Evolutionary conservation across 1,140 invertebrate species (phyloP), one percentile per base, ranked within the genome.

Genomic region (Zaprionus ornatus): DNA sequence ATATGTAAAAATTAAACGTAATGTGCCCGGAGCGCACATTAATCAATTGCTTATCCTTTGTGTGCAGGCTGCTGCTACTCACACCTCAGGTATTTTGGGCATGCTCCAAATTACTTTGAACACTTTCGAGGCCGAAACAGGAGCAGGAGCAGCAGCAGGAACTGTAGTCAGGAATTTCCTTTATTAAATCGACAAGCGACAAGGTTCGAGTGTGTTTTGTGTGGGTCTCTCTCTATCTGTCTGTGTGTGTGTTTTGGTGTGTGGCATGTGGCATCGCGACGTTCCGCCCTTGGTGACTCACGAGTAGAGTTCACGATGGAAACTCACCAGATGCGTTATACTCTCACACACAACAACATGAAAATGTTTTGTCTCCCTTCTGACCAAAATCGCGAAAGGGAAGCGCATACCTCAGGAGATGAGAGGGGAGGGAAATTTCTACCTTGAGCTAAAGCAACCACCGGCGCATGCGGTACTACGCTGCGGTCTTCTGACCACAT

Each of bases 41-140:
- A 90, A 90, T 90, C 85, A 90, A 90, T 90, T 90, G 86, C 85
- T 75, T 88, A 90, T 82, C 81, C 83, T 75, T 71, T 63, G 72
- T 70, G 19, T 54, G 45, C n/a, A 40, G 56, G 37, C 23, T 50
- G 23, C 35, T 21, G 40, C 64, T 32, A 48, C 68, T 27, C 59
- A 40, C 60, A 74, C 69, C 74, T 84, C 84, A 86, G 85, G 85
- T 90, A 90, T 90, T 82, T 85, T 85, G 79, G 85, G 86, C 82
- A 82, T 90, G 86, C 85, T 90, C 73, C 82, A 90, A 90, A 90
- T 90, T 90, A 90, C 79, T 85, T 85, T 90, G 82, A 90, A 85
- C 81, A 90, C 81, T 90, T 84, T 85, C 67, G 56, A 70, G 71
- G 29, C 10, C 76, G 65, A 57, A 57, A 29, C 66, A 57, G 35